Percentiles rank a stretch among this genome's conserved stretches.
Evolutionary conservation across 2,888 invertebrate species (phyloP).

Genomic region (Pristionchus mayeri): DNA sequence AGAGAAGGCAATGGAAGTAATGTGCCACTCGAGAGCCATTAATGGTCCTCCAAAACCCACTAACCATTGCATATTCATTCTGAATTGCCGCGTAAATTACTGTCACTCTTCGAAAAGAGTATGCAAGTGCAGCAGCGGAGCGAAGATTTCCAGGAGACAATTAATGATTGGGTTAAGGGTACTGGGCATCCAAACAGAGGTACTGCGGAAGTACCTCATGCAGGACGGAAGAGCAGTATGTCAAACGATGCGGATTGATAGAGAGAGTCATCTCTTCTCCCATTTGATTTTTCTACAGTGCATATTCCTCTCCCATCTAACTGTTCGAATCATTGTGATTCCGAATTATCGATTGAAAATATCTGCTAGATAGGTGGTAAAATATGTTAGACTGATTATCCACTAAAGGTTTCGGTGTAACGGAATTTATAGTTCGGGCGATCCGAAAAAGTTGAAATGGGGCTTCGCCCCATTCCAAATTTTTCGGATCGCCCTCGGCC

Average conservation of each 20-base stretch:
- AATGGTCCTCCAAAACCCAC: background rate
- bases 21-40: background rate
- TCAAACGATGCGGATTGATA: background rate
- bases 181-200: background rate
- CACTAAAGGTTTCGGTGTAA: background rate
- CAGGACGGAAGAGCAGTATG: background rate
- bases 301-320: background rate
- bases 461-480: too few species aligned
- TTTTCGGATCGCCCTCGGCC: too few species aligned
- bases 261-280: background rate
- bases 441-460: slow-evolving; percentile 14
- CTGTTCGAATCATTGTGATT: background rate
- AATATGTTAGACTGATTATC: background rate
- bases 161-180: background rate
- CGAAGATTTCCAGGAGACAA: background rate
- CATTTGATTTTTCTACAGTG: background rate
- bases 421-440: background rate
- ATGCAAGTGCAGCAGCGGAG: background rate
- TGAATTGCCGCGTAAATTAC: background rate
- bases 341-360: background rate
- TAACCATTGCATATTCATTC: background rate
- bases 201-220: slow-evolving; percentile 15
- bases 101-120: background rate
- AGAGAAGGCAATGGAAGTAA: background rate
- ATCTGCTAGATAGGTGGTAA: background rate